These are phyloP conservation scores for Heliangelus exortis DNA, from an alignment of 2,797 vertebrate genomes.

Conservation along the genomic window DNA sequence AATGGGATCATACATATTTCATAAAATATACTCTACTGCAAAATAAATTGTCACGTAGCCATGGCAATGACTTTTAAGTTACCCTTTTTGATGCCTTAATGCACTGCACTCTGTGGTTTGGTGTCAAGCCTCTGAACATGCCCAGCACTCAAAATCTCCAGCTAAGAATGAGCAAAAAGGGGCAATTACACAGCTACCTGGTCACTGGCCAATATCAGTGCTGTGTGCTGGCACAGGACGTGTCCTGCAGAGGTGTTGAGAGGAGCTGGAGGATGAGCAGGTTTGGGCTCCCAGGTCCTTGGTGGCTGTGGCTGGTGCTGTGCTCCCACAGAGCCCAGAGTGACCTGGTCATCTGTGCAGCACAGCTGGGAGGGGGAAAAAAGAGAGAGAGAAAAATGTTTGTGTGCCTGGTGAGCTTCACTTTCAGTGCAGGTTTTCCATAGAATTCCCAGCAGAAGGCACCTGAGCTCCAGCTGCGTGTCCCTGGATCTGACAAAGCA, in stretches of 20 bases:
- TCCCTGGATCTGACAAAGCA: conserved; percentile 26
- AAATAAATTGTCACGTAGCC: conserved; percentile 66
- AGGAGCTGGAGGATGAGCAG: neutral
- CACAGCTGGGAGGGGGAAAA: conserved; percentile 11
- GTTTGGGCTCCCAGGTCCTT: too few species aligned
- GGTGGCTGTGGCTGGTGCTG: neutral
- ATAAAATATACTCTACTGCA: conserved; percentile 42
- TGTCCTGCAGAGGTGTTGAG: fast-evolving
- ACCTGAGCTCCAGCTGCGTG: conserved; percentile 18
- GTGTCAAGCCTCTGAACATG: neutral
- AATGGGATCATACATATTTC: conserved; percentile 45
- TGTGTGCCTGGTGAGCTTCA: conserved; percentile 60
- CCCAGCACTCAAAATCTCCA: neutral
- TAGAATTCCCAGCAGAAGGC: conserved; percentile 35
- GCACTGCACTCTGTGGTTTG: conserved; percentile 2
- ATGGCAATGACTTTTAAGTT: conserved; percentile 66
- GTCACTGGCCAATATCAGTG: neutral
- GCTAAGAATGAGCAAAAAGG: neutral
- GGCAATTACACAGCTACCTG: neutral
- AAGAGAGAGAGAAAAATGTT: neutral
- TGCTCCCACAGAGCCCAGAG: neutral
- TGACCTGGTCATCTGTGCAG: neutral
- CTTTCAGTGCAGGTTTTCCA: conserved; percentile 54
- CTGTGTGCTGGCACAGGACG: neutral
- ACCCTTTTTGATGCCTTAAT: conserved; percentile 46